Percentiles rank a stretch among this genome's conserved stretches.
Conservation (phyloP, 2,113 vertebrate species). For the Hemicordylus capensis region DNA sequence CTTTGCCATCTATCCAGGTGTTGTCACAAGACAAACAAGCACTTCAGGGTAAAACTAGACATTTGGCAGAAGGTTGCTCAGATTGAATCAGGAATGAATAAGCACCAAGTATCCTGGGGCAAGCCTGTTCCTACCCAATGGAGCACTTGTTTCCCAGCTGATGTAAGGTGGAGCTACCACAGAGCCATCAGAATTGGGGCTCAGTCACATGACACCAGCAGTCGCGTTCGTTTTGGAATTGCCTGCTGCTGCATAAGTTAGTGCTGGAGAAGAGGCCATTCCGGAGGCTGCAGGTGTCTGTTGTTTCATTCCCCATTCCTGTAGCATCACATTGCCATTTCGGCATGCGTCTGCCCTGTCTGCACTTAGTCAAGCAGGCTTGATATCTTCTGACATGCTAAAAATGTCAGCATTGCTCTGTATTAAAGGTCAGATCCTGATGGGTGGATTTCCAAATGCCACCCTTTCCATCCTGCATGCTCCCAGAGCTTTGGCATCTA, state of each 20-base stretch:
- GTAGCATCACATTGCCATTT: neutral
- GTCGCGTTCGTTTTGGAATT: neutral
- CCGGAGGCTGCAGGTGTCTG: neutral
- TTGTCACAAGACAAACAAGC: neutral
- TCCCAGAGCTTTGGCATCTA: neutral
- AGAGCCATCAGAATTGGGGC: neutral
- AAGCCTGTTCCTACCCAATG: neutral
- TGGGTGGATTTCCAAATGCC: constrained; percentile 23
- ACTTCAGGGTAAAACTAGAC: neutral
- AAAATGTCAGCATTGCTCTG: neutral
- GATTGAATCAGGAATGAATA: neutral
- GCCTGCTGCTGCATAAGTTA: neutral
- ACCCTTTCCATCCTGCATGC: neutral
- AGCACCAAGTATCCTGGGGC: neutral
- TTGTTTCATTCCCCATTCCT: neutral
- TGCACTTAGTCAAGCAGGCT: constrained; percentile 23
- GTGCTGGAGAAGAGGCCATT: neutral
- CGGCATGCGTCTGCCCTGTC: neutral
- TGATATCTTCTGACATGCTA: constrained; percentile 18
- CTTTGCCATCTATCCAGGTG: neutral
- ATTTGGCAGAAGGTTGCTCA: neutral
- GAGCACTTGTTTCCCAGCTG: neutral
- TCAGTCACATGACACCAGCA: neutral
- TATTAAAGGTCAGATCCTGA: constrained; percentile 10
- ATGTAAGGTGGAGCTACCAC: neutral